Conservation (phyloP, 2,888 invertebrate species). For the Phragmatobia fuliginosa region DNA sequence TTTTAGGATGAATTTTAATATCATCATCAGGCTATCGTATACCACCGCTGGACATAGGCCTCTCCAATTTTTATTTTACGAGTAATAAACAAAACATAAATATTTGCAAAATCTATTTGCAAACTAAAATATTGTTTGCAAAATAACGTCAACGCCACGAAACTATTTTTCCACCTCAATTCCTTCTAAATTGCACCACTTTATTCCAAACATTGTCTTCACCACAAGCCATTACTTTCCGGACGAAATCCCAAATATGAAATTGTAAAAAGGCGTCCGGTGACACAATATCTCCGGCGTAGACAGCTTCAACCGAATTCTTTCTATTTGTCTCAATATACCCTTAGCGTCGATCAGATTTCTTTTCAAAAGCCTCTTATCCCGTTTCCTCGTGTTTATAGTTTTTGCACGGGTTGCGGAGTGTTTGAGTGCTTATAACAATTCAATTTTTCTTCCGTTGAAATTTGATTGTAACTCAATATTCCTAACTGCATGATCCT, state of each 20-base stretch:
- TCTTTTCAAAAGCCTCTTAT: slow-evolving; percentile 65
- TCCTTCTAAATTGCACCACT: slow-evolving; percentile 19
- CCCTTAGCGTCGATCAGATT: slow-evolving; percentile 66
- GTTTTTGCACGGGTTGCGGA: slow-evolving; percentile 36
- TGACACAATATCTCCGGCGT: slow-evolving; percentile 44
- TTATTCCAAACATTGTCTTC: slow-evolving; percentile 12
- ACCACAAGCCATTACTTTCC: slow-evolving; percentile 15
- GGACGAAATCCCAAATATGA: slow-evolving; percentile 32
- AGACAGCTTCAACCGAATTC: slow-evolving; percentile 61
- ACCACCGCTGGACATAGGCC: too few relatives aligned
- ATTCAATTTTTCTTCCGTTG: slow-evolving; percentile 10
- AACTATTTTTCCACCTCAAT: slow-evolving; percentile 8
- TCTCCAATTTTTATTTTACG: too few relatives aligned
- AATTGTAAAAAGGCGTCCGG: slow-evolving; percentile 36
- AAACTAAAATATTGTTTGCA: not conserved
- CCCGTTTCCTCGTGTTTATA: slow-evolving; percentile 56
- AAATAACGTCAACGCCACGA: not conserved
- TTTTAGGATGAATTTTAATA: too few relatives aligned
- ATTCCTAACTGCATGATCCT: not conserved
- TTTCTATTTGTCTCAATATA: slow-evolving; percentile 65
- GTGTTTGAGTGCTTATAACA: slow-evolving; percentile 29
- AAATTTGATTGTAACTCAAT: slow-evolving; percentile 19
- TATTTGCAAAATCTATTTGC: not conserved
- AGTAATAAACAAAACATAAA: too few relatives aligned
- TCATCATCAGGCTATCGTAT: too few relatives aligned